These are phyloP conservation scores for Phylloscopus trochiloides DNA, from an alignment of 2,113 vertebrate genomes.

Conservation along the genomic window DNA sequence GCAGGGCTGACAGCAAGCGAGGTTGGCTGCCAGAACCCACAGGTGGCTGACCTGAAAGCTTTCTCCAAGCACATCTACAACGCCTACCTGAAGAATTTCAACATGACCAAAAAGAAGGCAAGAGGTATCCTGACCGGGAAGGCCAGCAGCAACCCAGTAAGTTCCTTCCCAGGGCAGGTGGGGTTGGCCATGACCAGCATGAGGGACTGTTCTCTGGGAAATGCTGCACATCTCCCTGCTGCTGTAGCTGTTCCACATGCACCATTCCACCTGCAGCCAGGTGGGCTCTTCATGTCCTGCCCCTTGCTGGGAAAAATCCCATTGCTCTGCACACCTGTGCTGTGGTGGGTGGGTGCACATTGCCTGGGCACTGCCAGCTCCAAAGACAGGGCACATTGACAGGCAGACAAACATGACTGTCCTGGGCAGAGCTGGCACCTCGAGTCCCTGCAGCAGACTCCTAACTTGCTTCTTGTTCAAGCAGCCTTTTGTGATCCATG, in stretches of 20 bases:
- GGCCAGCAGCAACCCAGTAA: conserved; percentile 89
- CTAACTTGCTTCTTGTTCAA: conserved; percentile 42
- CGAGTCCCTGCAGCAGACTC: neutral
- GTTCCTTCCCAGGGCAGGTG: conserved; percentile 8
- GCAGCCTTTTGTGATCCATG: conserved; percentile 96
- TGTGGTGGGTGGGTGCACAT: neutral
- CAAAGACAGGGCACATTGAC: neutral
- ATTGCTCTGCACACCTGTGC: neutral
- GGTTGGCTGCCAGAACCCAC: conserved; percentile 76
- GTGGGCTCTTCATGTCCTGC: neutral
- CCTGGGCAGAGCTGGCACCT: neutral
- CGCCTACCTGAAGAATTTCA: conserved; percentile 95
- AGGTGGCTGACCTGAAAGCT: conserved; percentile 88
- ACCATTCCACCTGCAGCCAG: neutral
- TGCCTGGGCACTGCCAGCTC: neutral
- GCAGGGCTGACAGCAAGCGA: conserved; percentile 85
- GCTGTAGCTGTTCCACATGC: neutral
- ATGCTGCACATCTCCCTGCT: neutral
- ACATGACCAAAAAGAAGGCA: conserved; percentile 98
- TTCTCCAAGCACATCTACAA: conserved; percentile 94
- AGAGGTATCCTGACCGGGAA: conserved; percentile 93
- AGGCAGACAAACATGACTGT: neutral
- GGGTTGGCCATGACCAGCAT: neutral
- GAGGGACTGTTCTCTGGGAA: neutral
- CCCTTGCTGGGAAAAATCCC: neutral